phyloP scores from a whole-genome alignment of 1,140 invertebrate species.

The Drosophila persimilis region DNA sequence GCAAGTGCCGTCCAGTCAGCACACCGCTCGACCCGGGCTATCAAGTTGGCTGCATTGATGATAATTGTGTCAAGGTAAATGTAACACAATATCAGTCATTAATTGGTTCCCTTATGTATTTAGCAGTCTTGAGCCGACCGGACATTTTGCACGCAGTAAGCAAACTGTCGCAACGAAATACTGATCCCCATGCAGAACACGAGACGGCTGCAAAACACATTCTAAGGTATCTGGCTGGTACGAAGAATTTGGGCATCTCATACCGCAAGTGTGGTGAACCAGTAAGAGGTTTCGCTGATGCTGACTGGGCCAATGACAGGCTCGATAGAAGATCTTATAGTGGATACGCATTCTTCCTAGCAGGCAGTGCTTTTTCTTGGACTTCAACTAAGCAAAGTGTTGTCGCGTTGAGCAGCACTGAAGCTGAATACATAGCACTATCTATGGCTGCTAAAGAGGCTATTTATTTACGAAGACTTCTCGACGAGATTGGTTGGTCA shows the following conservation, averaged over 20 bases:
- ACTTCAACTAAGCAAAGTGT: no score
- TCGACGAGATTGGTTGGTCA: no score
- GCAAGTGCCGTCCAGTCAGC: not conserved
- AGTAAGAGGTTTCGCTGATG: conserved; percentile 28
- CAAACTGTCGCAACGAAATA: conserved; percentile 36
- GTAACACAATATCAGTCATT: conserved; percentile 36
- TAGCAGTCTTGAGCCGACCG: conserved; percentile 48
- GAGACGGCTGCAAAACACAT: conserved; percentile 22
- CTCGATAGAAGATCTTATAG: no score
- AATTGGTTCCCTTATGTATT: conserved; percentile 77
- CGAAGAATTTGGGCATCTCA: conserved; percentile 7
- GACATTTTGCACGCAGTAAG: conserved; percentile 57
- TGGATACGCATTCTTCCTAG: no score
- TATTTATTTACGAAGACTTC: no score
- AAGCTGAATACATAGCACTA: no score
- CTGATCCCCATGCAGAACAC: conserved; percentile 24
- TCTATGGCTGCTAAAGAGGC: no score
- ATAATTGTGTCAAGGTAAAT: conserved; percentile 11
- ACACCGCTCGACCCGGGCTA: conserved; percentile 1
- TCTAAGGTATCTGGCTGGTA: conserved; percentile 21
- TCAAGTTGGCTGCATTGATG: conserved; percentile 1
- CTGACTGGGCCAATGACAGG: conserved; percentile 5
- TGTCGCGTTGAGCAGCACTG: conserved; percentile 28
- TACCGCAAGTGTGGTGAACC: conserved; percentile 16
- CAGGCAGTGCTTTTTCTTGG: no score